Evolutionary conservation across 2,797 vertebrate species (phyloP).

Genomic region (Streptopelia turtur): DNA sequence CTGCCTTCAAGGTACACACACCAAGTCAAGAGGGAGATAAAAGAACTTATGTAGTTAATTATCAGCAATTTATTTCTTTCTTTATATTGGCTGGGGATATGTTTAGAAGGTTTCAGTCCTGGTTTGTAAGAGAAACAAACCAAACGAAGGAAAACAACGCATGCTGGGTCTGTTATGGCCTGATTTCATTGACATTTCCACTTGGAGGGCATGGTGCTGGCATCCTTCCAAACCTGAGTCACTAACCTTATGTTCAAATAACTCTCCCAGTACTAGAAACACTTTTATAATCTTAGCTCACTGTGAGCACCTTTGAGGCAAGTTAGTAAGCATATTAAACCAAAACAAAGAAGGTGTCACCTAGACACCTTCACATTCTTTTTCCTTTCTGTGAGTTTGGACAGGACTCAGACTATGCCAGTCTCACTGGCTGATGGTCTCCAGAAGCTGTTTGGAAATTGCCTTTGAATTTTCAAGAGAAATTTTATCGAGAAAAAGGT

Average conservation of each 20-base stretch:
- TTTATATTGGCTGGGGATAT: neutral
- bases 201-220: neutral
- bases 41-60: neutral
- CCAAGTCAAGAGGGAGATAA: neutral
- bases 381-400: neutral
- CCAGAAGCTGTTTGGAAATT: neutral
- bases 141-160: neutral
- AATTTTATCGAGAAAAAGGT: neutral
- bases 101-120: neutral
- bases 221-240: neutral
- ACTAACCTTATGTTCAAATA: neutral
- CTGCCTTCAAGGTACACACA: neutral
- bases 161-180: neutral
- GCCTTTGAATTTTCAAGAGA: neutral
- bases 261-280: neutral
- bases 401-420: neutral
- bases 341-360: neutral
- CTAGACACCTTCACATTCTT: neutral
- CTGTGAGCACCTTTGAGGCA: neutral
- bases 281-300: neutral
- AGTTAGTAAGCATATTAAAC: neutral
- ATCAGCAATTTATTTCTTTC: neutral
- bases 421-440: neutral
- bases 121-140: neutral
- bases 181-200: neutral